Percentiles rank a stretch among this genome's conserved stretches.
Conservation (phyloP, 2,113 vertebrate genomes). For the Cyprinodon tularosa region DNA sequence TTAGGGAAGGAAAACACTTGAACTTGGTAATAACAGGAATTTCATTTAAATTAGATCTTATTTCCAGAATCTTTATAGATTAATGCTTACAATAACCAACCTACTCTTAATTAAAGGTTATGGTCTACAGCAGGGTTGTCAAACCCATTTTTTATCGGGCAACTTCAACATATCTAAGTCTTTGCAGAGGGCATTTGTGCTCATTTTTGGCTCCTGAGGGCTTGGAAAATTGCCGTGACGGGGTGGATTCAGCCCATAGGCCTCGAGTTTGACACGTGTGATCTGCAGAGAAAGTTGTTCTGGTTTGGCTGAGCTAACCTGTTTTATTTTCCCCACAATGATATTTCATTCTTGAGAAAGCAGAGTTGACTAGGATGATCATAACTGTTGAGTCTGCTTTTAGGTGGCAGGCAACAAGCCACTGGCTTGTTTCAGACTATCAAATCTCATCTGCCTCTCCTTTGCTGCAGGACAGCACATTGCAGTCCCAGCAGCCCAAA, state of each 20-base stretch:
- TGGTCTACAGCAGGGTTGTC: too few species aligned
- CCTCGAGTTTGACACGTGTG: too few species aligned
- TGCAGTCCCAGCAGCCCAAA: constrained; percentile 29
- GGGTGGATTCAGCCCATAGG: too few species aligned
- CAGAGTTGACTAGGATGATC: constrained; percentile 20
- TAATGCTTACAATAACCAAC: neutral
- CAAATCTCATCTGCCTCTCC: constrained; percentile 37
- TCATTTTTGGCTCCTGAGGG: too few species aligned
- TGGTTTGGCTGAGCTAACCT: neutral
- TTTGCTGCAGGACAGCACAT: constrained; percentile 32
- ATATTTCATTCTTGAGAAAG: constrained; percentile 9
- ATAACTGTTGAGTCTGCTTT: constrained; percentile 34
- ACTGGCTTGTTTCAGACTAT: constrained; percentile 23
- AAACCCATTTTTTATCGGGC: too few species aligned
- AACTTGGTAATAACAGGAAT: neutral
- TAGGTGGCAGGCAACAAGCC: constrained; percentile 7
- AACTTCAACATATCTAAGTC: too few species aligned
- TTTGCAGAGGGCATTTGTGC: too few species aligned
- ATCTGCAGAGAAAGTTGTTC: neutral
- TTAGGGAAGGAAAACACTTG: neutral
- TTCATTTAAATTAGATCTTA: neutral
- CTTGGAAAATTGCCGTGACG: too few species aligned
- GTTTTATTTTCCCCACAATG: neutral
- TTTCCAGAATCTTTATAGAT: neutral
- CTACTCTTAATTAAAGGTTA: neutral